Conservation (phyloP, 2,113 vertebrate genomes). For the Etia nguti region DNA sequence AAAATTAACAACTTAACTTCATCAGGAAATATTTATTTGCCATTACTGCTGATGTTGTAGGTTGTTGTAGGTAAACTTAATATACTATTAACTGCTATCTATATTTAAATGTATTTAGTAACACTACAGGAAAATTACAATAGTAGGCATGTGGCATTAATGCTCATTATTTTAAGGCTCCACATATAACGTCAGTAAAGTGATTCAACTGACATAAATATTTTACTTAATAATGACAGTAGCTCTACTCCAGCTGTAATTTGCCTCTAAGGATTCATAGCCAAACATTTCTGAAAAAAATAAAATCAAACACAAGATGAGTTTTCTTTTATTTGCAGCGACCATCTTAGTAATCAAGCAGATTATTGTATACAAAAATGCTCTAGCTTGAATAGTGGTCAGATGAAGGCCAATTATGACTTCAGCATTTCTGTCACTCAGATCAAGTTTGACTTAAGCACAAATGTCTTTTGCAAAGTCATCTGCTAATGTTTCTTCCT, state of each 20-base stretch:
- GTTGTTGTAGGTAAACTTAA: background rate
- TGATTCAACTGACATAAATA: background rate
- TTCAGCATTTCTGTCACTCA: background rate
- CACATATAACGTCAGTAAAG: background rate
- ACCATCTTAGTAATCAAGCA: conserved; percentile 20
- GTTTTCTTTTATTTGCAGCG: background rate
- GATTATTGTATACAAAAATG: conserved; percentile 3
- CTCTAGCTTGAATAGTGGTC: background rate
- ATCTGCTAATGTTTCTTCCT: background rate
- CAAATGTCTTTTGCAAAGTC: background rate
- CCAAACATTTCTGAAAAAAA: background rate
- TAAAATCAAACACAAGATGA: background rate
- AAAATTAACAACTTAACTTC: background rate
- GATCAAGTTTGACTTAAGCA: background rate
- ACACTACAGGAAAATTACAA: background rate
- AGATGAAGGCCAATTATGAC: background rate
- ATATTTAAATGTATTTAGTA: background rate
- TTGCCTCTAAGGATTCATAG: background rate
- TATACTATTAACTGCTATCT: background rate
- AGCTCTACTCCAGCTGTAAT: background rate
- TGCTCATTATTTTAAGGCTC: background rate
- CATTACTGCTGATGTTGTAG: background rate
- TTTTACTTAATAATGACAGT: background rate
- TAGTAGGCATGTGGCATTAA: background rate
- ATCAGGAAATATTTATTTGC: background rate